Conservation (phyloP, 2,113 vertebrate species). For the Dendrocopos noguchii region DNA sequence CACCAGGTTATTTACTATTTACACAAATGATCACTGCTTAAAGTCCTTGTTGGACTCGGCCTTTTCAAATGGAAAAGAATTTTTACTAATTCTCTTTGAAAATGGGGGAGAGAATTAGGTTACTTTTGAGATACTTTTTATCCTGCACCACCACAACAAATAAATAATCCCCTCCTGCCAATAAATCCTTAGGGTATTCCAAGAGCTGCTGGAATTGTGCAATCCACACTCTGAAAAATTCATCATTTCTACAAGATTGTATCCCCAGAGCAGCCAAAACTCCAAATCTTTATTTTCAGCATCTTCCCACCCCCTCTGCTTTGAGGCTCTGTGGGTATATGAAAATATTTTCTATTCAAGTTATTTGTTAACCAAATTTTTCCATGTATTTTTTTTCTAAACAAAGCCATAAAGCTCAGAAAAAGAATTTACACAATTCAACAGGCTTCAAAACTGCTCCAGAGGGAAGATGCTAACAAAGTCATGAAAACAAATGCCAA, state of each 20-base stretch:
- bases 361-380: not conserved
- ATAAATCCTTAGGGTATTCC: not conserved
- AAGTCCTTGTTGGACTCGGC: not conserved
- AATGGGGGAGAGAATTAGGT: not conserved
- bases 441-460: not conserved
- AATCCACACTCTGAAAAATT: not conserved
- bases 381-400: not conserved
- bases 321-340: not conserved
- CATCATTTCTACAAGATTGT: not conserved
- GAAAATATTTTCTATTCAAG: not conserved
- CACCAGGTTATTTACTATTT: not conserved
- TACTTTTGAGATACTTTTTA: not conserved
- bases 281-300: not conserved
- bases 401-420: not conserved
- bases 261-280: not conserved
- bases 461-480: not conserved
- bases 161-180: not conserved
- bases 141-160: not conserved
- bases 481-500: constrained; percentile 21
- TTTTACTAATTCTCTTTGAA: constrained; percentile 1
- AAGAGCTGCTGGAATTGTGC: not conserved
- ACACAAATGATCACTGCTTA: not conserved
- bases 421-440: not conserved
- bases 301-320: not conserved
- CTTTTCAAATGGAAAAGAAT: not conserved